Base-by-base conservation (phyloP, 2,797 vertebrate species). In the Clamator glandarius region DNA sequence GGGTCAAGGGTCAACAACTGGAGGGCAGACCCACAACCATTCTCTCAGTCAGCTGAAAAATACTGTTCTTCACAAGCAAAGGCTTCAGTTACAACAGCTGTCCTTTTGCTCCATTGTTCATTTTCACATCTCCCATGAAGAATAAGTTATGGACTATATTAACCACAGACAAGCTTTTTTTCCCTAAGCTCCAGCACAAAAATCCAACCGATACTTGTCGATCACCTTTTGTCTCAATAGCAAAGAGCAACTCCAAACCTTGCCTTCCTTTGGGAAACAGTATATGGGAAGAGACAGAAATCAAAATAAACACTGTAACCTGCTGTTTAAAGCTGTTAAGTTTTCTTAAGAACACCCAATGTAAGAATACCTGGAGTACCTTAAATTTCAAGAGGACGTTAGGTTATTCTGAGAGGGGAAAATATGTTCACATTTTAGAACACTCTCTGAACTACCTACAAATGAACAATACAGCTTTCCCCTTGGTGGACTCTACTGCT, bases 361-460 rank as follows among this genome's bases (percentile, higher is more conserved):
- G 42, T 58, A 72, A 55, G 55, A 93, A 84, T 31, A 91, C 10
- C 46, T 4, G 1, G 73, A 79, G 41, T 41, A 96, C 44, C 70
- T 74, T 63, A 75, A 51, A 54, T 84, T 86, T 79, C 50, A 33
- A 54, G 90, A 67, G 20, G 62, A 83, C 21, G 29, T 51, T 54
- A 51, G 35, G 59, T 63, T 31, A 28, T 77, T 93, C 75, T n/a
- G 41, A 70, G 21, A 74, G 54, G 55, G 67, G 58, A 73, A 92
- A 78, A 84, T 46, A 91, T 0, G 50, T 75, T 78, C 81, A 81
- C 50, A 61, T 73, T 96, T 88, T 76, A 77, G 61, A 74, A 59
- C 61, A 85, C 36, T 76, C 55, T 63, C 84, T 68, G 68, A 82
- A 82, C 92, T 81, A 91, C 87, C 81, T 81, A 95, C 51, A 86